Percentiles rank a stretch among this genome's conserved stretches.
These are phyloP conservation scores for Melanocharis versteri DNA, from an alignment of 2,113 vertebrate genomes.

Conservation along the genomic window DNA sequence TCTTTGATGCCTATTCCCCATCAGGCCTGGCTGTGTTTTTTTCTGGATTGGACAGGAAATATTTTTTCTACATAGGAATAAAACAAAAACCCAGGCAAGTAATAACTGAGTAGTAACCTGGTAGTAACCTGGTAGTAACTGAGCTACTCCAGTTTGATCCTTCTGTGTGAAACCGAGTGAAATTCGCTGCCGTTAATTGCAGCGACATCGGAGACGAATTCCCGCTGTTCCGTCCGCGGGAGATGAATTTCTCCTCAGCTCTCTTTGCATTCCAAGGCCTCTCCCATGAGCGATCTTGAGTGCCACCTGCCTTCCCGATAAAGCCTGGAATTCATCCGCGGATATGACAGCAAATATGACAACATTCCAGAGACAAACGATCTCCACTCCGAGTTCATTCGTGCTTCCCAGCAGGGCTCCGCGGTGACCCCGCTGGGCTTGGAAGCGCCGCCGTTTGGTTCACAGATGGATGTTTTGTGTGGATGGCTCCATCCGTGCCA, in stretches of 20 bases:
- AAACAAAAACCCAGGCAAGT: background rate
- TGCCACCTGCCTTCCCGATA: conserved; percentile 37
- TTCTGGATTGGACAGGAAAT: background rate
- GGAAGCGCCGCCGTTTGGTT: conserved; percentile 65
- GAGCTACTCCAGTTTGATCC: background rate
- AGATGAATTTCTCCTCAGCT: background rate
- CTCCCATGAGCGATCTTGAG: background rate
- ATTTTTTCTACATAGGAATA: fast-evolving
- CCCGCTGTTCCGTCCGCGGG: fast-evolving
- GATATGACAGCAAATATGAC: background rate
- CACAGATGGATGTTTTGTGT: conserved; percentile 56
- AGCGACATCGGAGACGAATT: background rate
- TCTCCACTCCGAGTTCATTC: conserved; percentile 67
- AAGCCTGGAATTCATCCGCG: background rate
- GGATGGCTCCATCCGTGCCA: conserved; percentile 33
- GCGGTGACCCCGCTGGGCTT: conserved; percentile 51
- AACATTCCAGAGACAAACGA: conserved; percentile 64
- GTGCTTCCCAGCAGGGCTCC: conserved; percentile 65
- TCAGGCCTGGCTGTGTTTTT: fast-evolving
- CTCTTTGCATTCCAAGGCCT: background rate
- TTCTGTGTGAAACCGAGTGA: background rate
- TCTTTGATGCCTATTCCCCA: background rate
- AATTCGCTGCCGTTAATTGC: background rate
- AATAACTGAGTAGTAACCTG: background rate
- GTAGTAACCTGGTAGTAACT: background rate